Base-by-base conservation (phyloP, 2,888 invertebrate genomes). In the Dromius quadrimaculatus region DNA sequence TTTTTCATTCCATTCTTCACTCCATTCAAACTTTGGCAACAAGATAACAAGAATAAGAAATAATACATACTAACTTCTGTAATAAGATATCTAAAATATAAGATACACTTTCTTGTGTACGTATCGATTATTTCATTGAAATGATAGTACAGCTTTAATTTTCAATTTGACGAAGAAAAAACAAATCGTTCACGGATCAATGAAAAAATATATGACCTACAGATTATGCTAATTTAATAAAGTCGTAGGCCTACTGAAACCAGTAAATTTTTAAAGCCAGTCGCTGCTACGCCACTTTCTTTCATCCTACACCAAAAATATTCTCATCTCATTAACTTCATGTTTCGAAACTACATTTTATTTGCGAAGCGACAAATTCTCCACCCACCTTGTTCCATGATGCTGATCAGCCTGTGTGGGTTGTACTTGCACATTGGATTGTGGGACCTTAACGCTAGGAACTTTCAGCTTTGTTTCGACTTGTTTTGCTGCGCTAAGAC, bases 381-480 rank as follows among this genome's bases (percentile, higher is more conserved):
- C 41, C 20, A 62, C 62, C 41, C 41, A 62, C 62, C 59, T 34
- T 28, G 57, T 28, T 38, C 38, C 57, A 28, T 19, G 13, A 38
- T 59, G 68, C 45, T 68, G 68, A 32, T 68, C 59, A 68, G 43
- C 28, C 43, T 68, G 68, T 59, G 68, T 59, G 45, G 57, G 59
- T 6, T 20, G 20, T 0, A 59, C 59, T 36, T 59, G 68, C 47
- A 36, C 23, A 6, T 32, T 38, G 9, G 59, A 38, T 32, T 63
- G 63, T 11, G 43, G 6, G 9, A 22, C 50, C 45, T 71, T 64
- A 28, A 50, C 63, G 8, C 41, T 71, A 20, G 59, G 69, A 15
- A 78, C 76, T 75, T 79, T 79, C 13, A 80, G 77, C 75, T 81
- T 82, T 0, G 82, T 80, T 72, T 83, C 82, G 2, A 76, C 71